phyloP scores from a whole-genome alignment of 2,888 invertebrate species.

The Noctua pronuba region DNA sequence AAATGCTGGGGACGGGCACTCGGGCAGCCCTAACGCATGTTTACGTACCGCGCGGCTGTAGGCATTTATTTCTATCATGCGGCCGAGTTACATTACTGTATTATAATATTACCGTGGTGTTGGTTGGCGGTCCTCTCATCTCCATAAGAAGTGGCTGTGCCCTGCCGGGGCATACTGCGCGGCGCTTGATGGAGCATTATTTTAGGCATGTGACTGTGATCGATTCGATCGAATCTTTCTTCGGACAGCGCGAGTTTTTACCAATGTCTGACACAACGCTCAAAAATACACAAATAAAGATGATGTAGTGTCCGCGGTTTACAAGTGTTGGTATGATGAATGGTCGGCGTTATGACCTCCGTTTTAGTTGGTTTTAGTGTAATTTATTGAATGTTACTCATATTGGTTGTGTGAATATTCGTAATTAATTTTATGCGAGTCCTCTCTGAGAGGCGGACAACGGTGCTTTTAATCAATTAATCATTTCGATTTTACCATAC shows the following conservation, averaged over 20 bases:
- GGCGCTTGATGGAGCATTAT: constrained; percentile 84
- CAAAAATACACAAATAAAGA: constrained; percentile 72
- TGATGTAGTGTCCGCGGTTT: constrained; percentile 83
- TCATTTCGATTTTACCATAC: constrained; percentile 41
- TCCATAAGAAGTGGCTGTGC: constrained; percentile 77
- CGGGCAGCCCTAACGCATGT: no score
- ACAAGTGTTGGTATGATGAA: constrained; percentile 83
- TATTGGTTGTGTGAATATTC: constrained; percentile 40
- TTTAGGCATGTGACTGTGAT: constrained; percentile 89
- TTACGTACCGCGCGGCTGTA: no score
- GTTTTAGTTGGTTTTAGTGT: constrained; percentile 75
- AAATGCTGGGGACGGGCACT: no score
- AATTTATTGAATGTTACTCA: constrained; percentile 73
- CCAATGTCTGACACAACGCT: constrained; percentile 68
- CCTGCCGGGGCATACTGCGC: constrained; percentile 72
- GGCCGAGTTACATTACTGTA: no score
- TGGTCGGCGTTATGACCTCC: constrained; percentile 78
- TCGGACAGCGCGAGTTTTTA: constrained; percentile 84
- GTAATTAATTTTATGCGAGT: constrained; percentile 40
- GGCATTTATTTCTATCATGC: no score
- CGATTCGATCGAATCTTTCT: constrained; percentile 86
- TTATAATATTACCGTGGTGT: no score
- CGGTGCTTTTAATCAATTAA: constrained; percentile 44
- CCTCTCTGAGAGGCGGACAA: constrained; percentile 21
- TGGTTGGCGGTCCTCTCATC: constrained; percentile 79